A percentile compares a stretch with the other conserved stretches of the same genome.
phyloP scores from a whole-genome alignment of 2,113 vertebrate species.

The Phrynosoma blainvillii region DNA sequence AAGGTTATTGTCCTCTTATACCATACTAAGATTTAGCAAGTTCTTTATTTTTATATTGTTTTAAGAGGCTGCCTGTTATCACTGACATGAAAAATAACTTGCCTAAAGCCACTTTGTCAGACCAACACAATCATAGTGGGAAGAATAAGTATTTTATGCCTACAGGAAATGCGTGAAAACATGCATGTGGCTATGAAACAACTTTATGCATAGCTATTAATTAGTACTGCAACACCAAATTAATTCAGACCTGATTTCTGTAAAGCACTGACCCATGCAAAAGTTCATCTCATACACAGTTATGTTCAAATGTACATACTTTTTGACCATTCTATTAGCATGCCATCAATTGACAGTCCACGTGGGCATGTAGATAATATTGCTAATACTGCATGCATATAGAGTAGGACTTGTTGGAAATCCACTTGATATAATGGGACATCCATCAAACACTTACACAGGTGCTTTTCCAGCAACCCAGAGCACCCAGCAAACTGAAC shows the following conservation, averaged over 20 bases:
- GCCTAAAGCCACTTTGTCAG: background rate
- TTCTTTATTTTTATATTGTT: slow-evolving; percentile 32
- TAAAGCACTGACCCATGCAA: background rate
- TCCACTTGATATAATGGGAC: background rate
- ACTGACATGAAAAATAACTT: slow-evolving; percentile 1
- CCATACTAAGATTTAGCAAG: slow-evolving; percentile 5
- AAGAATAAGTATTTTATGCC: background rate
- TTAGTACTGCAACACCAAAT: background rate
- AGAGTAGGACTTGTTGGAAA: background rate
- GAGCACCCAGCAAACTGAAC: background rate
- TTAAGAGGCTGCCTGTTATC: slow-evolving; percentile 10
- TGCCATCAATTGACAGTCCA: too few relatives aligned
- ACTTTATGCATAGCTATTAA: background rate
- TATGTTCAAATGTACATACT: background rate
- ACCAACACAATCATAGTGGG: slow-evolving; percentile 3
- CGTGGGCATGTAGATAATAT: too few relatives aligned
- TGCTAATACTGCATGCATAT: background rate
- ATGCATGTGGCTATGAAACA: background rate
- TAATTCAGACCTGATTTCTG: background rate
- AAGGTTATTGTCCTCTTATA: slow-evolving; percentile 28
- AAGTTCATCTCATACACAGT: background rate
- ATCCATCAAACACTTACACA: background rate
- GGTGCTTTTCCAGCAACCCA: background rate
- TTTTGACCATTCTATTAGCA: too few relatives aligned
- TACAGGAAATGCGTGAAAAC: slow-evolving; percentile 30